Evolutionary conservation across 1,140 invertebrate species (phyloP).

Genomic region (Acarapis woodi): DNA sequence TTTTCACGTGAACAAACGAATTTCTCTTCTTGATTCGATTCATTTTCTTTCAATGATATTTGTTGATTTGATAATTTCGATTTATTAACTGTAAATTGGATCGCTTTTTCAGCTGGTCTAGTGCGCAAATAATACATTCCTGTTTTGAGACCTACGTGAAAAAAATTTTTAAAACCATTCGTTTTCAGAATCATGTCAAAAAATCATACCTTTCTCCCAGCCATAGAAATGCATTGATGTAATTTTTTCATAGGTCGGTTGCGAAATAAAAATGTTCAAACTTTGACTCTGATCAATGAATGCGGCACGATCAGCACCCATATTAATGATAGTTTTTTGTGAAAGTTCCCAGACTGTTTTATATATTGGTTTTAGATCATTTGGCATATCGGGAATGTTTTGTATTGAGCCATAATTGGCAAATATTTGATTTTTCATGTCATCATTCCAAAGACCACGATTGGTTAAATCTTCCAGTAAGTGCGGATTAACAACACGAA

Average conservation of each 20-base stretch:
- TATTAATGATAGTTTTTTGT: slow-evolving; percentile 72
- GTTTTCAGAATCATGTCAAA: too few relatives aligned
- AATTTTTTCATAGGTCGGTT: slow-evolving; percentile 69
- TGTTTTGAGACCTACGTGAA: slow-evolving; percentile 70
- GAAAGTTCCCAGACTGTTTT: slow-evolving; percentile 98
- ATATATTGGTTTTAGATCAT: slow-evolving; percentile 64
- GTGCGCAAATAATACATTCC: slow-evolving; percentile 97
- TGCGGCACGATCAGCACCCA: slow-evolving; percentile 88
- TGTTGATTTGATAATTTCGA: slow-evolving; percentile 20
- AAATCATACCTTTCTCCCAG: too few relatives aligned
- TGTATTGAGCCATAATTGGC: slow-evolving; percentile 76
- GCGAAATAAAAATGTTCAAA: slow-evolving; percentile 80
- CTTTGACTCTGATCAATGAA: slow-evolving; percentile 98
- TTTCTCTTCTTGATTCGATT: slow-evolving; percentile 33
- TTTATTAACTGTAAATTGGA: slow-evolving; percentile 95
- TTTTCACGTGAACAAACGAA: slow-evolving; percentile 64
- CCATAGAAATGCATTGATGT: slow-evolving; percentile 96
- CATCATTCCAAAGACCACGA: slow-evolving; percentile 61
- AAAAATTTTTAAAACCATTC: too few relatives aligned
- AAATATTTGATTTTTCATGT: slow-evolving; percentile 88
- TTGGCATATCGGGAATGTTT: slow-evolving; percentile 56
- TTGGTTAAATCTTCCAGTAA: slow-evolving; percentile 74
- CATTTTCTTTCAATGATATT: slow-evolving; percentile 4
- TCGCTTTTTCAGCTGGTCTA: slow-evolving; percentile 77
- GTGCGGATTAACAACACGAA: slow-evolving; percentile 83